Base-by-base conservation (phyloP, 1,140 invertebrate genomes). In the Leptinotarsa undecemlineata region DNA sequence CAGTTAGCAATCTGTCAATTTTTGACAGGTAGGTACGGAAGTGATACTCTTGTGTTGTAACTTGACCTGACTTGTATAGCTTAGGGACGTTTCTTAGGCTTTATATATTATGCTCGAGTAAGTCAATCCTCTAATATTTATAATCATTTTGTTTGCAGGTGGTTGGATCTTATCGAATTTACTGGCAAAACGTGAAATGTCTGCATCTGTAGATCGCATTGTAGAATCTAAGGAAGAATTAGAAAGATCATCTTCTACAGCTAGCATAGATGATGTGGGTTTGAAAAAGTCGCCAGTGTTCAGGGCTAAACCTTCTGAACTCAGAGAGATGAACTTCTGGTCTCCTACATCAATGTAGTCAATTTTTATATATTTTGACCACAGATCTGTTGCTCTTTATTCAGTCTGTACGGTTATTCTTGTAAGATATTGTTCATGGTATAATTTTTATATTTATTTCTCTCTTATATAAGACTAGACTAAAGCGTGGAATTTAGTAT, bases 311-410 rank as follows among this genome's bases (percentile, higher is more conserved):
- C 91, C 92, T 1, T 92, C 91, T 0, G 91, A 93, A 83, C 84
- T 93, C 14, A 84, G 92, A 71, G 93, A 94, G 85, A 92, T 94
- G 90, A 94, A 94, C 83, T 94, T 93, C 85, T 93, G 92, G 91
- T 93, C 92, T 13, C 92, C 92, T 0, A 93, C 92, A 17, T 94
- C 92, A 2, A 95, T 93, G 92, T 94, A 88, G 87, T 51, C 47
- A 17, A 17, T 17, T n/a, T 60, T 48, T 15, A 15, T 51, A 60
- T 19, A 48, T 69, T 68, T 33, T 68, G 67, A 68, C 42, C 20
- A n/a, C 20, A 42, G 67, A 68, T 68, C 67, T 68, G 42, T 48
- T 48, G 17, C 26, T 68, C 23, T 13, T 26, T 15, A 26, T 68
- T 48, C 26, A 21, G 48, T 69, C 26, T 48, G 68, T 48, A 42